Conservation (phyloP, 2,888 invertebrate species). For the Hydriomena furcata region DNA sequence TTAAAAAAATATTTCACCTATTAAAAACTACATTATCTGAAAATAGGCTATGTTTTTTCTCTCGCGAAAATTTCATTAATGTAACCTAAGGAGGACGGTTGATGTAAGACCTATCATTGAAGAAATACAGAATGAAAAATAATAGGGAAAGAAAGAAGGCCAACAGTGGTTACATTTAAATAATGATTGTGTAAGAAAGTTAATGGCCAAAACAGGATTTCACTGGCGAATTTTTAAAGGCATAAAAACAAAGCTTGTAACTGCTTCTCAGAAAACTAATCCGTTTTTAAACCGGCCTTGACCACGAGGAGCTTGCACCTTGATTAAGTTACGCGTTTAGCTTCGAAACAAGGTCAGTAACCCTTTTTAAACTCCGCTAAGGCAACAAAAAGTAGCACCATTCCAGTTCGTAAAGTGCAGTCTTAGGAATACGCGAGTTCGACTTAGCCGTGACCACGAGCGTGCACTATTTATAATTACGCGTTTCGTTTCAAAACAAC, state of each 20-base stretch:
- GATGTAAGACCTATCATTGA: too few species aligned
- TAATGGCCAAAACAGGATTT: not conserved
- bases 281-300: constrained; percentile 11
- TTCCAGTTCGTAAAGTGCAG: not conserved
- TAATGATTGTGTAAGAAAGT: not conserved
- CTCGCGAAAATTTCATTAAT: too few species aligned
- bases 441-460: not conserved
- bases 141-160: not conserved
- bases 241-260: not conserved
- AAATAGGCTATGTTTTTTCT: too few species aligned
- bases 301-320: constrained; percentile 6
- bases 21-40: too few species aligned
- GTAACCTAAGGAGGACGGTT: too few species aligned
- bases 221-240: not conserved
- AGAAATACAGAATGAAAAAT: too few species aligned
- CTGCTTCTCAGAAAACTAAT: constrained; percentile 1
- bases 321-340: constrained; percentile 6
- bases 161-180: not conserved
- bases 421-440: not conserved
- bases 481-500: not conserved
- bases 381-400: not conserved
- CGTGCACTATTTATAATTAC: not conserved
- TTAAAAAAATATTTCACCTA: too few species aligned
- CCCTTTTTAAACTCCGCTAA: not conserved
- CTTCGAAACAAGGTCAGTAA: constrained; percentile 6